These are phyloP conservation scores for Sardinella longiceps DNA, from an alignment of 2,797 vertebrate genomes.

Conservation along the genomic window DNA sequence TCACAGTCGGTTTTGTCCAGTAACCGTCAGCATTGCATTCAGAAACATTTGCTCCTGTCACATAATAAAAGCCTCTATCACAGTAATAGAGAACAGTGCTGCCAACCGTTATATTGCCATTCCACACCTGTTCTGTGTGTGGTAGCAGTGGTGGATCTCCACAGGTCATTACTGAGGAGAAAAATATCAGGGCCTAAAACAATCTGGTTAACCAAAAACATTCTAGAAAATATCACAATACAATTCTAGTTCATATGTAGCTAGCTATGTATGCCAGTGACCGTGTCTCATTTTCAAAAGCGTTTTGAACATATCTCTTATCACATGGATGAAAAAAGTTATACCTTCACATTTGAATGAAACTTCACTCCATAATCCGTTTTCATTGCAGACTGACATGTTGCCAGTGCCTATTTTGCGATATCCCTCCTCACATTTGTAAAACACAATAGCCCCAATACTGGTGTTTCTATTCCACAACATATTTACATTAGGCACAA, in stretches of 20 bases:
- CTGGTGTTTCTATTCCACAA: conserved; percentile 75
- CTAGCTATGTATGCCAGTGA: neutral
- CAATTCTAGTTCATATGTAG: neutral
- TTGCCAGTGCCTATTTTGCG: conserved; percentile 59
- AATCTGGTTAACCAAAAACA: neutral
- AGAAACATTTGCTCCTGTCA: conserved; percentile 65
- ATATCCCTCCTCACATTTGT: conserved; percentile 80
- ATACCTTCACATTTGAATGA: conserved; percentile 39
- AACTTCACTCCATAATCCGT: conserved; percentile 23
- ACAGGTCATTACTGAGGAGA: conserved; percentile 79
- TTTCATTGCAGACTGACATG: conserved; percentile 28
- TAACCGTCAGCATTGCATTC: conserved; percentile 74
- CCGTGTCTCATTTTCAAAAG: neutral
- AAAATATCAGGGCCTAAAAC: conserved; percentile 9
- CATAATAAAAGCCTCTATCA: conserved; percentile 75
- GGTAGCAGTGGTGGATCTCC: conserved; percentile 74
- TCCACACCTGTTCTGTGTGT: conserved; percentile 74
- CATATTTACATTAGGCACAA: conserved; percentile 70
- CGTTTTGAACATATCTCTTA: neutral
- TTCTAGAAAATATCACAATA: neutral
- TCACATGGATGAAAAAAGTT: neutral
- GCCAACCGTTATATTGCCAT: conserved; percentile 70
- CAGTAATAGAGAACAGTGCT: conserved; percentile 78
- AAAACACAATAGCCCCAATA: conserved; percentile 73
- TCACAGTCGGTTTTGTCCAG: conserved; percentile 76